Evolutionary conservation across 2,113 vertebrate species (phyloP).

Genomic region (Talpa occidentalis): DNA sequence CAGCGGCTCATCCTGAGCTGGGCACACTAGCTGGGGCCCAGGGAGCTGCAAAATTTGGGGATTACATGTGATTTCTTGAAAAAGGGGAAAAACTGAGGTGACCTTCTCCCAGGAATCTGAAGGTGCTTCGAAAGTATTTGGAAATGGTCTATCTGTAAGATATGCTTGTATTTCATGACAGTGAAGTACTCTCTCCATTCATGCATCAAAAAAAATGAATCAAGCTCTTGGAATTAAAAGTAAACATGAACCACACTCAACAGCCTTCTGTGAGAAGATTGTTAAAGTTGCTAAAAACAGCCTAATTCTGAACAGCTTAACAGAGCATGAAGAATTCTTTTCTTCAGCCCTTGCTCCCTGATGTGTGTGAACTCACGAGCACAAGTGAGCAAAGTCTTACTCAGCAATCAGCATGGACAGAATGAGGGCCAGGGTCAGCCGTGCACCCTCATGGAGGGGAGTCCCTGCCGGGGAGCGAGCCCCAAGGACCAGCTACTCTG

Average conservation of each 20-base stretch:
- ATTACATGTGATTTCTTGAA: accelerated
- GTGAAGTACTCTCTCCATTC: neutral
- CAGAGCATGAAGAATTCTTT: neutral
- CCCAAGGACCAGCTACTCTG: too few relatives aligned
- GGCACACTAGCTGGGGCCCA: accelerated
- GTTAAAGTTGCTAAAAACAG: neutral
- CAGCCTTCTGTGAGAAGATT: neutral
- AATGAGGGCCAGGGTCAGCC: accelerated
- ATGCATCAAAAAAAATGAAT: neutral
- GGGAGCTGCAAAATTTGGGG: accelerated
- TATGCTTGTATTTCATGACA: accelerated
- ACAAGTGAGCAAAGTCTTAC: accelerated
- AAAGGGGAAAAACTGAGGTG: neutral
- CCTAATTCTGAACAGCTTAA: neutral
- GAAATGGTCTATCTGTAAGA: too few relatives aligned
- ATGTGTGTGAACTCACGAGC: accelerated
- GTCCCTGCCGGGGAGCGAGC: accelerated
- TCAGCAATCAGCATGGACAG: accelerated
- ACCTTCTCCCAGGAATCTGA: neutral
- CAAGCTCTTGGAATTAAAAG: neutral
- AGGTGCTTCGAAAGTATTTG: neutral
- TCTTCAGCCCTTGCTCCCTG: neutral
- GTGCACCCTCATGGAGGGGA: accelerated
- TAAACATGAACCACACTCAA: neutral
- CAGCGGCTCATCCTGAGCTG: accelerated